These are phyloP conservation scores for Rotaria socialis DNA, from an alignment of 2,888 invertebrate genomes.

Conservation along the genomic window DNA sequence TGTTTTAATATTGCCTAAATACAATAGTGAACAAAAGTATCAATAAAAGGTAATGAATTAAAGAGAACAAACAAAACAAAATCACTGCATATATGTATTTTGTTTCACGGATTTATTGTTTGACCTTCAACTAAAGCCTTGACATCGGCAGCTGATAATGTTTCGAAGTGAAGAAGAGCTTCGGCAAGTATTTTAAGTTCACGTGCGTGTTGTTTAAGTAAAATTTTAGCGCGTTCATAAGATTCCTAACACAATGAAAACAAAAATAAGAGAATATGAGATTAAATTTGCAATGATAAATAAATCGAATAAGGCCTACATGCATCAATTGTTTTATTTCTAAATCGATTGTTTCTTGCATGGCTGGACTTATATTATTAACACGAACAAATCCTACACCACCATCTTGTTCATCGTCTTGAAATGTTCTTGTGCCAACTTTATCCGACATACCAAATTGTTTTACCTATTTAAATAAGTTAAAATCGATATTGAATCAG, in stretches of 20 bases:
- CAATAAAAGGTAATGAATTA: background rate
- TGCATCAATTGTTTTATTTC: conserved; percentile 69
- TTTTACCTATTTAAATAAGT: conserved; percentile 54
- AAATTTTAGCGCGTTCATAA: conserved; percentile 83
- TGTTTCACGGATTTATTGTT: background rate
- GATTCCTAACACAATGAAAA: conserved; percentile 65
- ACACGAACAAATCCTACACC: conserved; percentile 59
- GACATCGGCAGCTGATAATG: conserved; percentile 66
- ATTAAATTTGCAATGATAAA: background rate
- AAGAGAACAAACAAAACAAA: background rate
- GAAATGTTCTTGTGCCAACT: conserved; percentile 63
- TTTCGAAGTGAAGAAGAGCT: conserved; percentile 90
- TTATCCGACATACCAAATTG: conserved; percentile 97
- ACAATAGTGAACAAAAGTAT: background rate
- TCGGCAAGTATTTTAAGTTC: conserved; percentile 91
- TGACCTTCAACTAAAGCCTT: conserved; percentile 31
- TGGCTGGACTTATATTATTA: conserved; percentile 73
- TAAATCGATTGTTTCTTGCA: conserved; percentile 58
- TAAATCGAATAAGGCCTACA: conserved; percentile 62
- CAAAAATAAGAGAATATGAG: background rate
- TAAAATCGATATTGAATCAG: too few species aligned
- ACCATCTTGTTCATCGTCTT: conserved; percentile 54
- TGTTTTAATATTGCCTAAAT: background rate
- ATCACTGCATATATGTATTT: background rate
- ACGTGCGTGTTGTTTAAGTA: conserved; percentile 76